phyloP scores from a whole-genome alignment of 2,888 invertebrate species.

The Diarsia mendica region DNA sequence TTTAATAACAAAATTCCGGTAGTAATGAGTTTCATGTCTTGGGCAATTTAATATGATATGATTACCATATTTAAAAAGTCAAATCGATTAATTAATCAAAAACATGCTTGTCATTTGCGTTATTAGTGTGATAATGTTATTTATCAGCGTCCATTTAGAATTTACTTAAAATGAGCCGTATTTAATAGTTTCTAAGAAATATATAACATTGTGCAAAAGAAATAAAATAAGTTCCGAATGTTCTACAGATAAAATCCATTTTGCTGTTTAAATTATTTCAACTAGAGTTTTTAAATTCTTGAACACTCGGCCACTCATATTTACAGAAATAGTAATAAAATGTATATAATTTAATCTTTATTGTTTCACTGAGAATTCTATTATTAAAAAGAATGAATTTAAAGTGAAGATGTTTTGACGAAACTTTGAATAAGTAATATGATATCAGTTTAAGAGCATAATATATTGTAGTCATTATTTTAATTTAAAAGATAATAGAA shows the following conservation, averaged over 20 bases:
- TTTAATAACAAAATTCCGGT: conserved; percentile 46
- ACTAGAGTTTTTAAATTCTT: conserved; percentile 12
- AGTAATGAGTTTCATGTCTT: conserved; percentile 43
- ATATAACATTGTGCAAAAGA: conserved; percentile 10
- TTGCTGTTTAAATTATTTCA: background rate
- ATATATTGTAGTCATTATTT: background rate
- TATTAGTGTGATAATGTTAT: conserved; percentile 30
- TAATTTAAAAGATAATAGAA: background rate
- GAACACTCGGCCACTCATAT: conserved; percentile 3
- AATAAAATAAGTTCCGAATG: background rate
- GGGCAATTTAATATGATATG: conserved; percentile 25
- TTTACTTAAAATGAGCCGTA: conserved; percentile 7
- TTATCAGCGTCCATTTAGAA: conserved; percentile 11
- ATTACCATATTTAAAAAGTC: conserved; percentile 44
- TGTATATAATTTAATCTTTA: conserved; percentile 25
- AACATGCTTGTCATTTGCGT: conserved; percentile 41
- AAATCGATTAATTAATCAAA: conserved; percentile 45
- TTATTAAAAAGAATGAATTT: conserved; percentile 17
- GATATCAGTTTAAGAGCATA: background rate
- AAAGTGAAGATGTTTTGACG: conserved; percentile 3
- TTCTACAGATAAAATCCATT: conserved; percentile 7
- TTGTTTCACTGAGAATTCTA: conserved; percentile 30
- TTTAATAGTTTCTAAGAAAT: conserved; percentile 2
- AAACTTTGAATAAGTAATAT: background rate
- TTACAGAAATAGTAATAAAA: conserved; percentile 14